Conservation (phyloP, 2,888 invertebrate species). For the Drosophila yooni region DNA sequence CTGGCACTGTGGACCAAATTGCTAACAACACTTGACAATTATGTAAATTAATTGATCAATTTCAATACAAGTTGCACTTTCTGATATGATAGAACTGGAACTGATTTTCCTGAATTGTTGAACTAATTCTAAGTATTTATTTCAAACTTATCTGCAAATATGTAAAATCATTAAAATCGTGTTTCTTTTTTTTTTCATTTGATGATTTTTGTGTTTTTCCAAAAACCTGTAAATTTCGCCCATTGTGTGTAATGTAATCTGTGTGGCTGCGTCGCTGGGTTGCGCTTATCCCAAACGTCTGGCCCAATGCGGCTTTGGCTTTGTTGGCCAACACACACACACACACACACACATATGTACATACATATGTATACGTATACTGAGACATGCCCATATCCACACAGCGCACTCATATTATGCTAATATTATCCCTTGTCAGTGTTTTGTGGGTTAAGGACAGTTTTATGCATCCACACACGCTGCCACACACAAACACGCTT, state of each 20-base stretch:
- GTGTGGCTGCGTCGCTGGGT: constrained; percentile 36
- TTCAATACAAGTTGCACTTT: background rate
- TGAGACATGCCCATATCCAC: constrained; percentile 35
- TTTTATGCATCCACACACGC: constrained; percentile 67
- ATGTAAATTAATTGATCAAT: too few species aligned
- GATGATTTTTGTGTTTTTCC: background rate
- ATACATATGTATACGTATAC: constrained; percentile 20
- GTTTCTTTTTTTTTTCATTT: background rate
- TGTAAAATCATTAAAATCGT: background rate
- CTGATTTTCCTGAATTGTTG: background rate
- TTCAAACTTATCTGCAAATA: background rate
- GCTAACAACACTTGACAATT: background rate
- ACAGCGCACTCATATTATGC: constrained; percentile 71
- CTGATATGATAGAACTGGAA: background rate
- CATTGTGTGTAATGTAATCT: constrained; percentile 13
- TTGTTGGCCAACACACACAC: constrained; percentile 44
- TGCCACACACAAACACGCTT: constrained; percentile 11
- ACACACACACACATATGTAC: constrained; percentile 3
- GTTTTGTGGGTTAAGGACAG: constrained; percentile 79
- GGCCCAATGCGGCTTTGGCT: constrained; percentile 58
- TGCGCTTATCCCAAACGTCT: constrained; percentile 53
- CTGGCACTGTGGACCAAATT: constrained; percentile 6
- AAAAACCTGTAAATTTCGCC: background rate
- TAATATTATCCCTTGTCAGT: constrained; percentile 73
- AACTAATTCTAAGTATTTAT: background rate